A percentile compares a stretch with the other conserved stretches of the same genome.
Conservation (phyloP, 2,888 invertebrate species). For the Fragum sueziense region DNA sequence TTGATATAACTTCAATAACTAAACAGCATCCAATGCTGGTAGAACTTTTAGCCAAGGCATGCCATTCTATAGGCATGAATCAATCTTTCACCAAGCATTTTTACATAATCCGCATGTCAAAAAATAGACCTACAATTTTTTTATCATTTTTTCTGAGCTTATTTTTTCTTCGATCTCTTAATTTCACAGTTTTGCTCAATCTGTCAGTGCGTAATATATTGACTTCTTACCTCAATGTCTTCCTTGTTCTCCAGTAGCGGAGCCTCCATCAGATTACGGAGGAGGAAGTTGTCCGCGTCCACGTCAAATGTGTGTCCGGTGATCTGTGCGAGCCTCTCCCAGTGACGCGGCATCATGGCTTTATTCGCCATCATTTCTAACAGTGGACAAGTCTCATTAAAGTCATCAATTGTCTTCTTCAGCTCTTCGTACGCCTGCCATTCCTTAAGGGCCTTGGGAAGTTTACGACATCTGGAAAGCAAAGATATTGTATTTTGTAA, state of each 20-base stretch:
- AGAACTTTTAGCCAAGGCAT: no score
- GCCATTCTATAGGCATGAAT: no score
- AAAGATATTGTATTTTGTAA: no score
- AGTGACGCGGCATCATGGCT: slow-evolving; percentile 98
- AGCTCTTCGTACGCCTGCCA: slow-evolving; percentile 99
- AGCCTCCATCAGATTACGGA: slow-evolving; percentile 97
- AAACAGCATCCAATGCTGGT: no score
- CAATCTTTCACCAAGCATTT: no score
- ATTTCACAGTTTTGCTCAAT: no score
- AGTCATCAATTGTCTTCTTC: slow-evolving; percentile 98
- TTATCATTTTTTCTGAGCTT: no score
- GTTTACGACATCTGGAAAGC: slow-evolving; percentile 90
- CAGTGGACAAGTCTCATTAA: slow-evolving; percentile 98
- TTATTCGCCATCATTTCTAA: slow-evolving; percentile 98
- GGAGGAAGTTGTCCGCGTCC: slow-evolving; percentile 95
- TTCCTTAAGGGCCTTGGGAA: slow-evolving; percentile 94
- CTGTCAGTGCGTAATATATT: no score
- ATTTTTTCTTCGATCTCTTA: no score
- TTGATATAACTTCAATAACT: no score
- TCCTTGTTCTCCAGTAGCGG: slow-evolving; percentile 96
- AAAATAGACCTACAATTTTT: no score
- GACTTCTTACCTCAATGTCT: slow-evolving; percentile 95
- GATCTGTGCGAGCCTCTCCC: slow-evolving; percentile 96
- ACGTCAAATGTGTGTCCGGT: slow-evolving; percentile 94
- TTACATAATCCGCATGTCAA: no score